These are phyloP conservation scores for Amniataba percoides DNA, from an alignment of 2,797 vertebrate species.

Conservation along the genomic window DNA sequence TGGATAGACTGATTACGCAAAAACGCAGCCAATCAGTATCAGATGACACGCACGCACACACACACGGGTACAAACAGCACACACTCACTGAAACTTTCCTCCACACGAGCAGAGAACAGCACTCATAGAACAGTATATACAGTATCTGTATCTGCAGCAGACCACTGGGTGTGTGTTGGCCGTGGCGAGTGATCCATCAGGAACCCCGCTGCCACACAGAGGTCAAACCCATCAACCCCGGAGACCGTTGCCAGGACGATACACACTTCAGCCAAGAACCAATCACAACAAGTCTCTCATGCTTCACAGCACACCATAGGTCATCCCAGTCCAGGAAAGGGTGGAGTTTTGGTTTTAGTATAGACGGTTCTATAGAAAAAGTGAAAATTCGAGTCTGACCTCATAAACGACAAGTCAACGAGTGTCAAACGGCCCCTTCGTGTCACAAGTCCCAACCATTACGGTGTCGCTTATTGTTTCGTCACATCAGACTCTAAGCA, in stretches of 20 bases:
- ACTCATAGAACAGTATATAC: slow-evolving; percentile 31
- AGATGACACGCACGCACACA: slow-evolving; percentile 16
- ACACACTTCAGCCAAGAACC: slow-evolving; percentile 69
- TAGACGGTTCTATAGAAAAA: slow-evolving; percentile 2
- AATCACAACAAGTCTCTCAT: slow-evolving; percentile 65
- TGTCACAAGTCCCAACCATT: not conserved
- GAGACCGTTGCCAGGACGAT: slow-evolving; percentile 71
- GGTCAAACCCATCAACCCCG: slow-evolving; percentile 83
- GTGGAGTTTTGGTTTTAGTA: slow-evolving; percentile 7
- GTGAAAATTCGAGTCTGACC: slow-evolving; percentile 16
- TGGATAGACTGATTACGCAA: slow-evolving; percentile 1
- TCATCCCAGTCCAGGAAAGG: slow-evolving; percentile 45
- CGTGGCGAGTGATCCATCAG: slow-evolving; percentile 75
- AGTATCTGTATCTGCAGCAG: slow-evolving; percentile 49
- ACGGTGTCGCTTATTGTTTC: not conserved
- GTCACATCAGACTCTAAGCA: not conserved
- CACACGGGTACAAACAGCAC: slow-evolving; percentile 4
- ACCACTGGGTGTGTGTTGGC: slow-evolving; percentile 63
- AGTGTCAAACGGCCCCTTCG: not conserved
- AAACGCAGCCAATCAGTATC: slow-evolving; percentile 20
- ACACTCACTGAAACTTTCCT: slow-evolving; percentile 14
- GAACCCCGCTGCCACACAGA: slow-evolving; percentile 69
- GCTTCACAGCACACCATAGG: slow-evolving; percentile 52
- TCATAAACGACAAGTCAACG: not conserved
- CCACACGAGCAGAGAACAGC: slow-evolving; percentile 33